Conservation (phyloP, 2,888 invertebrate genomes). For the Serripes groenlandicus region DNA sequence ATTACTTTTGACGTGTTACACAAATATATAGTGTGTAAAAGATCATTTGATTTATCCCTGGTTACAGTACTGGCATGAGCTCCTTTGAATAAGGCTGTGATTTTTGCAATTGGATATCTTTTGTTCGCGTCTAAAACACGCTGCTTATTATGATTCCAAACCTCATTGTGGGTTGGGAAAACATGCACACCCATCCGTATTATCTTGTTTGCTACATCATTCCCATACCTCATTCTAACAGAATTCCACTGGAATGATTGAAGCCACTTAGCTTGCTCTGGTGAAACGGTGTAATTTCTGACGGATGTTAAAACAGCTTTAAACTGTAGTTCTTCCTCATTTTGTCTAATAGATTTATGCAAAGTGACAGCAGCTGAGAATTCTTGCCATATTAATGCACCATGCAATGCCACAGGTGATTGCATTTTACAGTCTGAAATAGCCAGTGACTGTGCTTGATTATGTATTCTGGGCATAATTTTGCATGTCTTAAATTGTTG, state of each 20-base stretch:
- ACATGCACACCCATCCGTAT: slow-evolving; percentile 45
- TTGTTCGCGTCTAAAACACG: slow-evolving; percentile 39
- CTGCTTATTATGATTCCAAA: slow-evolving; percentile 42
- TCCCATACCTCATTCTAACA: slow-evolving; percentile 20
- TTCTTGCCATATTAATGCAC: slow-evolving; percentile 49
- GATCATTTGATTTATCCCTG: slow-evolving; percentile 53
- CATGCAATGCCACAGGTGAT: slow-evolving; percentile 58
- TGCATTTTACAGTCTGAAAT: too few species aligned
- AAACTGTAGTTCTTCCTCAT: slow-evolving; percentile 32
- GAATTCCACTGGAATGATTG: slow-evolving; percentile 57
- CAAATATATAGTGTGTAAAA: slow-evolving; percentile 37
- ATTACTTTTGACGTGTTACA: slow-evolving; percentile 59
- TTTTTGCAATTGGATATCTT: slow-evolving; percentile 51
- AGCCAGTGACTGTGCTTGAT: too few species aligned
- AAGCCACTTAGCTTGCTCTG: slow-evolving; percentile 53
- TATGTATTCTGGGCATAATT: too few species aligned
- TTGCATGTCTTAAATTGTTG: too few species aligned
- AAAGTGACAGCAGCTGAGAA: slow-evolving; percentile 37
- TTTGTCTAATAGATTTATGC: slow-evolving; percentile 49
- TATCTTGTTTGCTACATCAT: slow-evolving; percentile 12
- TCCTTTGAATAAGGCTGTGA: slow-evolving; percentile 31
- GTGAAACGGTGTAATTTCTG: slow-evolving; percentile 31
- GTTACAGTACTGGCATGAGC: slow-evolving; percentile 35
- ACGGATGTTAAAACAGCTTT: slow-evolving; percentile 37
- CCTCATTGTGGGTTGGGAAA: slow-evolving; percentile 52